These are phyloP conservation scores for Alces alces DNA, from an alignment of 2,113 vertebrate species.

Conservation along the genomic window DNA sequence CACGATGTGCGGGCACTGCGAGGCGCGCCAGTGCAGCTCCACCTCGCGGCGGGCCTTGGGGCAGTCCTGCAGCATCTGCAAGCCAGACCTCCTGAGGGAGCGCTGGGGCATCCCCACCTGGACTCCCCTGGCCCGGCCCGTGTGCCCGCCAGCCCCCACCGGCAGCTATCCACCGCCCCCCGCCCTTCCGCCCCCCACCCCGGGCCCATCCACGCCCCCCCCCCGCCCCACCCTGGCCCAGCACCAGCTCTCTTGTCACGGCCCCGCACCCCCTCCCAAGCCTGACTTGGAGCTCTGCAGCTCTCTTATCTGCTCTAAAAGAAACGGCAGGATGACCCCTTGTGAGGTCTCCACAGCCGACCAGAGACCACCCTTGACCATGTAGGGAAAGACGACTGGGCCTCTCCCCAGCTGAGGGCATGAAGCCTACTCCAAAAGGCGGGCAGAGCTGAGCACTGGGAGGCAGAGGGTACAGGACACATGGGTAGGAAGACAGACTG, in stretches of 20 bases:
- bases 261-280: not conserved
- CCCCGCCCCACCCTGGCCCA: rapidly evolving
- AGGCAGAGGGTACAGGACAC: not conserved
- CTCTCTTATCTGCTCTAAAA: not conserved
- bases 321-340: not conserved
- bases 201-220: too few relatives aligned
- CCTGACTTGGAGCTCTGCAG: not conserved
- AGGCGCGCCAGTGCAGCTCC: conserved; percentile 96
- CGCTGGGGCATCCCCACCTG: not conserved
- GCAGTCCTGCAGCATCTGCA: conserved; percentile 97
- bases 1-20: conserved; percentile 94
- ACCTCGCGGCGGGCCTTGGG: conserved; percentile 95
- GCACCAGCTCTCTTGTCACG: not conserved
- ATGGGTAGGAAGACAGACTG: not conserved
- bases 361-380: not conserved
- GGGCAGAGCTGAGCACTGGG: not conserved
- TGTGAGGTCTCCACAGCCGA: not conserved
- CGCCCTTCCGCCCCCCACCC: too few relatives aligned
- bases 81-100: not conserved
- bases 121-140: not conserved
- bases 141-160: too few relatives aligned
- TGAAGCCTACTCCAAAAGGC: not conserved
- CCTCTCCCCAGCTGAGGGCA: not conserved
- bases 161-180: too few relatives aligned
- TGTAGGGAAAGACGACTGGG: not conserved